Base-by-base conservation (phyloP, 2,113 vertebrate genomes). In the Oophaga pumilio region DNA sequence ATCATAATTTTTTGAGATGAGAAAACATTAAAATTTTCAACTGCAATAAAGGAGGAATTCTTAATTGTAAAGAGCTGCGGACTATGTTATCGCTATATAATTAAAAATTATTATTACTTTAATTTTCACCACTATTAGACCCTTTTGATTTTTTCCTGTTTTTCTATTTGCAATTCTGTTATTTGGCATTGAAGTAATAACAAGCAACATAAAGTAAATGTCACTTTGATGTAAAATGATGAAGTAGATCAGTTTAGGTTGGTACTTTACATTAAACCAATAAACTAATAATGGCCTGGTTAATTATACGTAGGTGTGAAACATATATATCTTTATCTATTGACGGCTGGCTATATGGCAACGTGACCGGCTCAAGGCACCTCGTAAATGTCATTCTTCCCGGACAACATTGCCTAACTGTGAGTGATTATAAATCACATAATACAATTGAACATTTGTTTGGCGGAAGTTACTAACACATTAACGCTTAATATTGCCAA, bases 381-480 rank as follows among this genome's bases (percentile, higher is more conserved):
- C 77, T 60, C 5, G 43, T 80, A 60, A 80, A 60, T 22, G 56
- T 60, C 56, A 60, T 28, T 60, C 26, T 60, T 15, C 2, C 26
- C 33, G 56, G 26, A 60, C 78, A 79, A 22, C 57, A 28, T 80
- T 80, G 56, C 53, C 28, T 59, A 80, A 80, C 77, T 80, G 24
- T 52, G 56, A 56, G 13, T 78, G 77, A 15, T 28, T 60, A 80
- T 66, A 84, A 28, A 73, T 83, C 28, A 28, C 66, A 57, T 73
- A 71, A 69, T 17, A 84, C 26, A 73, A 74, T 10, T 84, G 50
- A 84, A 43, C 66, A 71, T 84, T 84, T 84, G 64, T 84, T 84
- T 84, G 33, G 26, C 56, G 50, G 24, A 26, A 57, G 50, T 73
- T 69, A 84, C 68, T 84, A 71, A 71, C 66, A 73, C 66, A 74